Percentiles rank a stretch among this genome's conserved stretches.
Evolutionary conservation across 1,140 invertebrate species (phyloP).

Genomic region (Oncopodura yosiiana): DNA sequence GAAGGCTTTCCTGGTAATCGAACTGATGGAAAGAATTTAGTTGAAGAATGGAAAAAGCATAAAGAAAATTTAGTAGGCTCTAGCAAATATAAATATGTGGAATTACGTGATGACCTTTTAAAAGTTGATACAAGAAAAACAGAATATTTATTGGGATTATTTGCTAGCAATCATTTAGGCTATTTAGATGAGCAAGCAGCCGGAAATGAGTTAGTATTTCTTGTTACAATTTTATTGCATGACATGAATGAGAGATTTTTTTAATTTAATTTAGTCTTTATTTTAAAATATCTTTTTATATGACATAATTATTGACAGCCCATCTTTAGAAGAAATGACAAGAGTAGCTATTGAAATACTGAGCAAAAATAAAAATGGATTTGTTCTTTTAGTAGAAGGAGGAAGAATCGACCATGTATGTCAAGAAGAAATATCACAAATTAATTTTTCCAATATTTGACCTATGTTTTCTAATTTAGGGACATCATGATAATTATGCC

Average conservation of each 20-base stretch:
- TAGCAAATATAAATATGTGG: slow-evolving; percentile 51
- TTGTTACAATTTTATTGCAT: too few relatives aligned
- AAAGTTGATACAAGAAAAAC: slow-evolving; percentile 50
- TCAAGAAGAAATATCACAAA: too few relatives aligned
- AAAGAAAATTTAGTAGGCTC: too few relatives aligned
- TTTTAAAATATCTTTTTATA: too few relatives aligned
- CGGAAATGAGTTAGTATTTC: too few relatives aligned
- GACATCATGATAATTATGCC: slow-evolving; percentile 69
- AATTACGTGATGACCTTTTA: slow-evolving; percentile 54
- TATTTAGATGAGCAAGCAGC: slow-evolving; percentile 49
- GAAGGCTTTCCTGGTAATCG: slow-evolving; percentile 43
- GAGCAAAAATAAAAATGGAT: slow-evolving; percentile 64
- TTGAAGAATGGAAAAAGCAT: slow-evolving; percentile 58
- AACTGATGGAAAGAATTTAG: slow-evolving; percentile 57
- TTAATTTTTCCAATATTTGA: too few relatives aligned
- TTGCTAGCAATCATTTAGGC: slow-evolving; percentile 48
- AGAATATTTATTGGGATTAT: slow-evolving; percentile 57
- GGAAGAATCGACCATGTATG: slow-evolving; percentile 72
- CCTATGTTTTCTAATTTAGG: too few relatives aligned
- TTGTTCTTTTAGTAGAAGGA: slow-evolving; percentile 83
- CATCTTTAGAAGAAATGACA: slow-evolving; percentile 71
- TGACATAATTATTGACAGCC: too few relatives aligned
- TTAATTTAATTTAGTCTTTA: too few relatives aligned
- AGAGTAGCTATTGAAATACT: slow-evolving; percentile 66
- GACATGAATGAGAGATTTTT: too few relatives aligned